Base-by-base conservation (phyloP, 2,888 invertebrate species). In the Idaea biselata region DNA sequence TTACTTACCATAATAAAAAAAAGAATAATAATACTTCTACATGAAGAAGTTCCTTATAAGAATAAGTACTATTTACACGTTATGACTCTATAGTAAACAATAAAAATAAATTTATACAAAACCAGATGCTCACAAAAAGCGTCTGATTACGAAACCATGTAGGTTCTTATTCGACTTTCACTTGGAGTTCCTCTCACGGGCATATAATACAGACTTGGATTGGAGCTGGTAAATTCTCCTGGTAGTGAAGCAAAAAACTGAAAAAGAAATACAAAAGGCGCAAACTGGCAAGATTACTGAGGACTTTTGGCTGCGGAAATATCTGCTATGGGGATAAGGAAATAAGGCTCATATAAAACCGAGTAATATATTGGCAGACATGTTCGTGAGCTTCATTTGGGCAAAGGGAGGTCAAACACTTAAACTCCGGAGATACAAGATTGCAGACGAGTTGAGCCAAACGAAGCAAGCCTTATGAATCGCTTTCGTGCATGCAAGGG, bases 321-420 rank as follows among this genome's bases (percentile, higher is more conserved):
- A 72, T 73, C 70, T 64, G 79, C 81, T 76, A 72, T 86, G 79
- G 63, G 63, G 14, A 59, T 55, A 62, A 67, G 63, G 72, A 59
- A 72, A 76, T 82, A 86, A 79, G 77, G 75, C 69, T 72, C 73
- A 78, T 71, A 71, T 69, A 72, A 70, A 72, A 69, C 71, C 71
- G 66, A 76, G 75, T 74, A 72, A 72, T 77, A 79, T 74, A 71
- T 77, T 82, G 77, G 86, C 77, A 81, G 80, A 77, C 77, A 78
- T 79, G 81, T 85, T 83, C 83, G 84, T 82, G 83, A 84, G 87
- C 83, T 87, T 87, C 88, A 87, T 88, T 88, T 88, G 85, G 87
- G 86, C 86, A 83, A 86, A 87, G 87, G 84, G 84, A 87, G 87
- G 87, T 86, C 87, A 88, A 88, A 88, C 88, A 88, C 88, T 88